Evolutionary conservation across 1,140 invertebrate genomes (phyloP).

Genomic region (Microvelia longipes): DNA sequence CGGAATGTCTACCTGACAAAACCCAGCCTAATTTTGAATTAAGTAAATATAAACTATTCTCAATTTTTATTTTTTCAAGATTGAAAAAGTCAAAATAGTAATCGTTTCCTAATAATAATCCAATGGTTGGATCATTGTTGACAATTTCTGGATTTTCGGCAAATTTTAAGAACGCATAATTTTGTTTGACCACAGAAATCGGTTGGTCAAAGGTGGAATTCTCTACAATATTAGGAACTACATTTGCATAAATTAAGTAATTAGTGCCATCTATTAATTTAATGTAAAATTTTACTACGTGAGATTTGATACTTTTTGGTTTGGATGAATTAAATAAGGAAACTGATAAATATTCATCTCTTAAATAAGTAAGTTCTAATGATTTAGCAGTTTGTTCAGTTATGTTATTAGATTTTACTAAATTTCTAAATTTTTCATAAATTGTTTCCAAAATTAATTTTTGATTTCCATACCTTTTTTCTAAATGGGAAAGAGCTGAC

Average conservation of each 20-base stretch:
- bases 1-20: neutral
- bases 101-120: neutral
- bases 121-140: neutral
- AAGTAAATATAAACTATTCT: neutral
- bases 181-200: neutral
- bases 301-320: neutral
- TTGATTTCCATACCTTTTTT: neutral
- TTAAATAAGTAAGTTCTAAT: neutral
- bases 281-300: neutral
- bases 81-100: neutral
- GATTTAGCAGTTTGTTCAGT: neutral
- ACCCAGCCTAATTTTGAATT: neutral
- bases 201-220: neutral
- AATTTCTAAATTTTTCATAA: neutral
- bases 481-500: neutral
- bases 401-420: neutral
- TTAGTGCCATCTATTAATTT: neutral
- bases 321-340: neutral
- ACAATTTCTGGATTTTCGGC: neutral
- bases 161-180: neutral
- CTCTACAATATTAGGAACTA: neutral
- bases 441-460: neutral
- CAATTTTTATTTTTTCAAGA: neutral
- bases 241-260: neutral
- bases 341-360: neutral